phyloP scores from a whole-genome alignment of 2,888 invertebrate species.

The Hypselothyrea guttata region DNA sequence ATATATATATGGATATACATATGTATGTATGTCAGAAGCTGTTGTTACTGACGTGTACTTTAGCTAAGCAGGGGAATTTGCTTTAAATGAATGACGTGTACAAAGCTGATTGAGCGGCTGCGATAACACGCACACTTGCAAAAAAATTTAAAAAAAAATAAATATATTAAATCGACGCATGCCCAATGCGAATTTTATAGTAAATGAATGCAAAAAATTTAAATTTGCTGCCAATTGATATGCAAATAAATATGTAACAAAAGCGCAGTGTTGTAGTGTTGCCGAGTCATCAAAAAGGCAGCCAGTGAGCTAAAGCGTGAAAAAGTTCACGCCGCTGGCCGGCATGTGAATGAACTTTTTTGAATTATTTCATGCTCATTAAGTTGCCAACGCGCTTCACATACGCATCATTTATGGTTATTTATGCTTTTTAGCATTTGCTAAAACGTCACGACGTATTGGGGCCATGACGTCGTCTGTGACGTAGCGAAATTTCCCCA shows the following conservation, averaged over 20 bases:
- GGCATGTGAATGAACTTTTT: constrained; percentile 55
- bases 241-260: too few species aligned
- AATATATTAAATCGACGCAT: constrained; percentile 50
- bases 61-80: constrained; percentile 34
- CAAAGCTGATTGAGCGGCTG: constrained; percentile 62
- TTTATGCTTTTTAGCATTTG: too few species aligned
- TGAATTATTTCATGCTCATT: constrained; percentile 40
- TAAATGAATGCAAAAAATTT: too few species aligned
- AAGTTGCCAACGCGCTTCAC: constrained; percentile 8
- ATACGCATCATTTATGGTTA: too few species aligned
- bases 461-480: too few species aligned
- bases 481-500: too few species aligned
- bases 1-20: constrained; percentile 17
- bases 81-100: constrained; percentile 69
- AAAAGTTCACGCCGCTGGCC: constrained; percentile 10
- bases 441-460: too few species aligned
- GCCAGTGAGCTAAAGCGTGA: neutral
- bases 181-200: too few species aligned
- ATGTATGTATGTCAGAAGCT: constrained; percentile 2
- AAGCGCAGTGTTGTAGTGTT: too few species aligned
- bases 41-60: too few species aligned
- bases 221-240: too few species aligned
- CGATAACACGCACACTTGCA: constrained; percentile 6
- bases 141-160: too few species aligned
- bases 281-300: constrained; percentile 26